Evolutionary conservation across 2,113 vertebrate genomes (phyloP), one percentile per base, ranked within the genome.

Genomic region (Xenopus tropicalis): DNA sequence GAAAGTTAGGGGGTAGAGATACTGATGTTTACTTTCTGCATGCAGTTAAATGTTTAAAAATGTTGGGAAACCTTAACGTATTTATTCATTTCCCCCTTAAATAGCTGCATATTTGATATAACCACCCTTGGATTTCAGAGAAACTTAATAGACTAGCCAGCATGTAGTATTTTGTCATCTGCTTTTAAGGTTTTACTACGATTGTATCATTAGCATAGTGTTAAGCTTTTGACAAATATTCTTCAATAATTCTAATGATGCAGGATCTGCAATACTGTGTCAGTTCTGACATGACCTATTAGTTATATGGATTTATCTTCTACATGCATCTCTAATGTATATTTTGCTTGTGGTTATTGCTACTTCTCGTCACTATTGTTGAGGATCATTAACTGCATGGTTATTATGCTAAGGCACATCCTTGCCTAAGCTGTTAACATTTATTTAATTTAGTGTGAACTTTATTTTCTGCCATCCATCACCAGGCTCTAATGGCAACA

Each of bases 391-490:
- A 59, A 23, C 57, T 23, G 14, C 57, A 11, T 14, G 11, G 10
- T 23, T 59, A 24, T 22, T 59, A 11, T 59, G 57, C 57, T 59
- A 24, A 14, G 57, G 57, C 57, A 24, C 57, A 59, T 11, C 9
- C 57, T 24, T 59, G 57, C 22, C 22, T 59, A n/a, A 54, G 16
- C 16, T 54, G 8, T 54, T 54, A 17, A 17, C 57, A 59, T 24
- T 23, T 24, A 59, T 59, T 22, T 24, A 59, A 59, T 59, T 59
- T 59, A 59, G 20, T 23, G 57, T 23, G 22, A 59, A 59, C 57
- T 59, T 59, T 59, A 43, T 64, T 13, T 21, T 66, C 43, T 78
- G 54, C 69, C 63, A 71, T 21, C 63, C 69, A 65, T 44, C 43
- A n/a, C n/a, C 37, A 42, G 52, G 58, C 67, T 58, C 43, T 61